Conservation (phyloP, 2,113 vertebrate species). For the Mus spicilegus region DNA sequence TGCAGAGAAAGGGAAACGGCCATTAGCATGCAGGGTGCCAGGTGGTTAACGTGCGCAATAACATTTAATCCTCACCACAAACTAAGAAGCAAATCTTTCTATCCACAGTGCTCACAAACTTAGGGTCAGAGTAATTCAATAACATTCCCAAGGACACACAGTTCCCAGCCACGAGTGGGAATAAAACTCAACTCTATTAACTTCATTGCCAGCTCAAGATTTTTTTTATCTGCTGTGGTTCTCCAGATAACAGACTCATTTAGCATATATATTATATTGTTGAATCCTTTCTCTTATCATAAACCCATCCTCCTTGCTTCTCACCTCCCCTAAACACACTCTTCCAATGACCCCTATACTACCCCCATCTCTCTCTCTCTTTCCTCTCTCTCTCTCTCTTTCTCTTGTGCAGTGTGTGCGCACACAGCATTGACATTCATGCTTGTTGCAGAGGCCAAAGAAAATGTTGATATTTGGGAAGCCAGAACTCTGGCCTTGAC, state of each 20-base stretch:
- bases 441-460: background rate
- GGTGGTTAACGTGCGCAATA: slow-evolving; percentile 46
- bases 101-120: slow-evolving; percentile 35
- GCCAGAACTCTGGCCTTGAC: background rate
- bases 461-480: background rate
- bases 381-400: background rate
- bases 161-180: slow-evolving; percentile 38
- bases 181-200: slow-evolving; percentile 64
- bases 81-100: slow-evolving; percentile 44
- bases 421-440: background rate
- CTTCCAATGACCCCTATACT: background rate
- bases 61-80: slow-evolving; percentile 49
- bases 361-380: background rate
- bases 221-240: slow-evolving; percentile 35
- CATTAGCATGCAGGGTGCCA: slow-evolving; percentile 55
- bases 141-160: slow-evolving; percentile 51
- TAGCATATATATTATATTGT: slow-evolving; percentile 53
- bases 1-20: slow-evolving; percentile 48
- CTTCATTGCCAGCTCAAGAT: background rate
- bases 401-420: background rate
- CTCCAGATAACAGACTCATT: slow-evolving; percentile 53
- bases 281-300: background rate
- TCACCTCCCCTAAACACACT: background rate
- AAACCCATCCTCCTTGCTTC: background rate
- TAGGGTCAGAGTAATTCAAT: slow-evolving; percentile 59